A percentile compares a stretch with the other conserved stretches of the same genome.
phyloP scores from a whole-genome alignment of 37 sponge, comb jelly and placozoan genomes.

The Eunapius fragilis region DNA sequence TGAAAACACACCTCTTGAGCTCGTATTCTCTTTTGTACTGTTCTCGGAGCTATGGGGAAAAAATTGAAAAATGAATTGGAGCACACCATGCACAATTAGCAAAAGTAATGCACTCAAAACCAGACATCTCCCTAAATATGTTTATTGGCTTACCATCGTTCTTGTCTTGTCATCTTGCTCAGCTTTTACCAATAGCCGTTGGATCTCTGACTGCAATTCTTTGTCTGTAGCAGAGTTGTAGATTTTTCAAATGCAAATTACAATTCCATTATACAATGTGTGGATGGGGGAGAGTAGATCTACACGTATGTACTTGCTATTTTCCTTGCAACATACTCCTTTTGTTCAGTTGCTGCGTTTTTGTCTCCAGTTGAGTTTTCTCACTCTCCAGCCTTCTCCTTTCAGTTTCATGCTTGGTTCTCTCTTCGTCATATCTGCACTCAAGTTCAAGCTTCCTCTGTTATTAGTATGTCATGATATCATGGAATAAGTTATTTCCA shows the following conservation, averaged over 20 bases:
- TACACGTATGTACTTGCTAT: neutral
- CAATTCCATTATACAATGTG: neutral
- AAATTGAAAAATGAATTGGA: too few species aligned
- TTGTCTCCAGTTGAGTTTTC: conserved; percentile 45
- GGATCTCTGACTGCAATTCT: conserved; percentile 24
- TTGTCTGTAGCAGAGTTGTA: conserved; percentile 18
- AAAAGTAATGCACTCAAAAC: too few species aligned
- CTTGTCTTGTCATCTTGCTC: conserved; percentile 40
- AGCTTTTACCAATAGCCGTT: conserved; percentile 23
- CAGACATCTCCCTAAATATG: neutral
- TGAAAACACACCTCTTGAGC: neutral
- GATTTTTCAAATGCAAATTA: neutral
- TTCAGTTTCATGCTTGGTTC: conserved; percentile 30
- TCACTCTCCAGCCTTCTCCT: conserved; percentile 48
- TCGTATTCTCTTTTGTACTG: conserved; percentile 56
- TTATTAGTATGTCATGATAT: neutral
- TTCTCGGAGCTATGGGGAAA: conserved; percentile 62
- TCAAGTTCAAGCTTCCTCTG: conserved; percentile 63
- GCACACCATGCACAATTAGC: too few species aligned
- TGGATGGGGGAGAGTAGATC: too few species aligned
- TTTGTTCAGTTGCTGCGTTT: conserved; percentile 29
- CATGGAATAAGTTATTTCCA: neutral
- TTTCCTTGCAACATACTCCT: neutral
- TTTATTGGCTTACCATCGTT: conserved; percentile 29
- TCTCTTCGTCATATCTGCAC: conserved; percentile 63